These are phyloP conservation scores for Sylvicapra grimmia DNA, from an alignment of 2,113 vertebrate genomes.

Conservation along the genomic window DNA sequence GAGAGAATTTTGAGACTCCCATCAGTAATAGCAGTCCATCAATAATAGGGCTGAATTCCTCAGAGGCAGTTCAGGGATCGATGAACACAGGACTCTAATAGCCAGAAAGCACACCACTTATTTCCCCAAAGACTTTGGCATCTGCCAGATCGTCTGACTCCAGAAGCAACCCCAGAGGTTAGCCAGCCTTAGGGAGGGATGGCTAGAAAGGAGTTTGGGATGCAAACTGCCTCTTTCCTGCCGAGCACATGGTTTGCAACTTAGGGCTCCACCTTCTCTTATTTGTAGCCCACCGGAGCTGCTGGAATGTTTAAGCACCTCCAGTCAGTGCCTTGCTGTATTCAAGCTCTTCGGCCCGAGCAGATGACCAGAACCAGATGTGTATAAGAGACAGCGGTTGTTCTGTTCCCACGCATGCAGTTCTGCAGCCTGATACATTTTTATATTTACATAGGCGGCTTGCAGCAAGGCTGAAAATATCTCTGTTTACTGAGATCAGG, in stretches of 20 bases:
- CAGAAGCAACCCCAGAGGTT: slow-evolving; percentile 27
- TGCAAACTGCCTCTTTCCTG: not conserved
- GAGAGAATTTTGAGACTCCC: not conserved
- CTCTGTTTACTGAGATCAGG: slow-evolving; percentile 38
- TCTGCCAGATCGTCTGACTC: slow-evolving; percentile 60
- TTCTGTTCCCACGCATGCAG: slow-evolving; percentile 67
- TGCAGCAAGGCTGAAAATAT: slow-evolving; percentile 44
- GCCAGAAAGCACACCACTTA: slow-evolving; percentile 52
- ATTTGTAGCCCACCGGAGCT: not conserved
- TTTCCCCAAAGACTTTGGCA: slow-evolving; percentile 57
- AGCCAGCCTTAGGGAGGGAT: not conserved
- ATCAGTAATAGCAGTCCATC: not conserved
- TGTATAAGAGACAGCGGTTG: too few species aligned
- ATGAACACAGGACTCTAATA: slow-evolving; percentile 22
- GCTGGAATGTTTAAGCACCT: not conserved
- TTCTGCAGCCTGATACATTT: slow-evolving; percentile 64
- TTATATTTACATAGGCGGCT: slow-evolving; percentile 35
- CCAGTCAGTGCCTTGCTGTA: slow-evolving; percentile 25
- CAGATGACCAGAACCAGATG: slow-evolving; percentile 86
- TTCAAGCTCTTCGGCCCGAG: slow-evolving; percentile 74
- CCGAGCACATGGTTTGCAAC: not conserved
- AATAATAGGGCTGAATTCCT: slow-evolving; percentile 39
- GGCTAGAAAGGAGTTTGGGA: slow-evolving; percentile 16
- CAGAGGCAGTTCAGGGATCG: slow-evolving; percentile 2
- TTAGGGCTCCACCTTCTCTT: not conserved